These are phyloP conservation scores for Drosophila carrolli DNA, from an alignment of 1,140 invertebrate genomes.

Conservation along the genomic window DNA sequence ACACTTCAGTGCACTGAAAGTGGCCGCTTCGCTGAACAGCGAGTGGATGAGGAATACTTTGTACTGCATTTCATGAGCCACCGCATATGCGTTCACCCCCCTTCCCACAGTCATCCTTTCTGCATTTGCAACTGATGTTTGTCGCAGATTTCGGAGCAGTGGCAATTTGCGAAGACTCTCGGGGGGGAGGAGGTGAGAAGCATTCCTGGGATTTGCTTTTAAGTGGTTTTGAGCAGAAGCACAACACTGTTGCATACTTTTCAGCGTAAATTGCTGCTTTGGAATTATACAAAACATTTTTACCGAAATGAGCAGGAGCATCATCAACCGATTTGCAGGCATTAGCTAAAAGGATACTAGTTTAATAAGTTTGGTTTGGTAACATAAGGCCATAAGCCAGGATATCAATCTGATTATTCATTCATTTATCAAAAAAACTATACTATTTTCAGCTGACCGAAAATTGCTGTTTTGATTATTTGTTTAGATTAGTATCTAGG, in stretches of 20 bases:
- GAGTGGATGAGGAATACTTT: constrained; percentile 24
- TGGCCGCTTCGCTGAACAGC: constrained; percentile 45
- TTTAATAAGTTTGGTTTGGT: neutral
- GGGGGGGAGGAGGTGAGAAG: constrained; percentile 45
- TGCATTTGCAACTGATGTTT: constrained; percentile 48
- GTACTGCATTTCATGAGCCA: constrained; percentile 67
- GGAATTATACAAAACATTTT: neutral
- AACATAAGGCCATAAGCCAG: too few species aligned
- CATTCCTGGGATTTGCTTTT: constrained; percentile 50
- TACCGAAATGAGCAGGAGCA: constrained; percentile 1
- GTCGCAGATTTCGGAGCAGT: constrained; percentile 57
- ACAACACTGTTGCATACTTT: constrained; percentile 66
- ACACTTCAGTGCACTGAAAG: constrained; percentile 31
- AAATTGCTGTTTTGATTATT: too few species aligned
- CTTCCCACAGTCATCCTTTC: neutral
- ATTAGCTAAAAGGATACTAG: neutral
- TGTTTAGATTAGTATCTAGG: neutral
- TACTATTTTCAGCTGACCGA: too few species aligned
- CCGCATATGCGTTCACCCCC: constrained; percentile 38
- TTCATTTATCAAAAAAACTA: too few species aligned
- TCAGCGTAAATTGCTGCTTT: constrained; percentile 23
- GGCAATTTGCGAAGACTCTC: constrained; percentile 8
- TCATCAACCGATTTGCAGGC: constrained; percentile 45
- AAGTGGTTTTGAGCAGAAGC: constrained; percentile 45
- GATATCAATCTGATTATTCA: too few species aligned